These are phyloP conservation scores for Apamea anceps DNA, from an alignment of 2,888 invertebrate genomes.

Conservation along the genomic window DNA sequence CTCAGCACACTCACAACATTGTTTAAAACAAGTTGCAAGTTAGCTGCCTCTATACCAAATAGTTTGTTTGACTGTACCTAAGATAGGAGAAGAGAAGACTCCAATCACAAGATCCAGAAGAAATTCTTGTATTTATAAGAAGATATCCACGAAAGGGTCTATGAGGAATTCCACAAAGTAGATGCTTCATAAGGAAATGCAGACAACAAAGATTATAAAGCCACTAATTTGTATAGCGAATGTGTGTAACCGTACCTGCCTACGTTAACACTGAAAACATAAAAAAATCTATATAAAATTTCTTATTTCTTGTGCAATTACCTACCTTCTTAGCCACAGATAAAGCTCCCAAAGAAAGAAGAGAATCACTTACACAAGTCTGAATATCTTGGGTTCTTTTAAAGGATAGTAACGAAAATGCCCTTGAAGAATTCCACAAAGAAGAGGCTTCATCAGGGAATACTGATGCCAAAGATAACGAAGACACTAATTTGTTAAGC, in stretches of 20 bases:
- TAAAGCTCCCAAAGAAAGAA: neutral
- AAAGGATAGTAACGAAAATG: neutral
- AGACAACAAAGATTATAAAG: neutral
- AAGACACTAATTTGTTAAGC: conserved; percentile 80
- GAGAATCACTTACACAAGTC: too few relatives aligned
- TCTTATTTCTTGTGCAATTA: neutral
- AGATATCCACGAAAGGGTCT: neutral
- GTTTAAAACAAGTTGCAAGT: neutral
- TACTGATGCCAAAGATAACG: neutral
- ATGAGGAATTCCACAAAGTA: neutral
- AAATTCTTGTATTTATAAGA: neutral
- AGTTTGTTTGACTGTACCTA: neutral
- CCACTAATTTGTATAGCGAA: conserved; percentile 84
- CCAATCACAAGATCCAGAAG: too few relatives aligned
- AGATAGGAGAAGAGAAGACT: neutral
- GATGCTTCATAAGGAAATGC: too few relatives aligned
- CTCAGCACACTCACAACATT: neutral
- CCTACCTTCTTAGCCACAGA: neutral
- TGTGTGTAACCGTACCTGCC: conserved; percentile 47
- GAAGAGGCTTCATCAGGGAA: neutral
- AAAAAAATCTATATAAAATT: neutral
- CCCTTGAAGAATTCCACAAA: neutral
- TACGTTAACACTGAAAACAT: conserved; percentile 51
- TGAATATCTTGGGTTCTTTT: neutral
- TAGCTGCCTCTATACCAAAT: neutral